These are phyloP conservation scores for Strigamia crassipes DNA, from an alignment of 2,888 invertebrate genomes.

Conservation along the genomic window DNA sequence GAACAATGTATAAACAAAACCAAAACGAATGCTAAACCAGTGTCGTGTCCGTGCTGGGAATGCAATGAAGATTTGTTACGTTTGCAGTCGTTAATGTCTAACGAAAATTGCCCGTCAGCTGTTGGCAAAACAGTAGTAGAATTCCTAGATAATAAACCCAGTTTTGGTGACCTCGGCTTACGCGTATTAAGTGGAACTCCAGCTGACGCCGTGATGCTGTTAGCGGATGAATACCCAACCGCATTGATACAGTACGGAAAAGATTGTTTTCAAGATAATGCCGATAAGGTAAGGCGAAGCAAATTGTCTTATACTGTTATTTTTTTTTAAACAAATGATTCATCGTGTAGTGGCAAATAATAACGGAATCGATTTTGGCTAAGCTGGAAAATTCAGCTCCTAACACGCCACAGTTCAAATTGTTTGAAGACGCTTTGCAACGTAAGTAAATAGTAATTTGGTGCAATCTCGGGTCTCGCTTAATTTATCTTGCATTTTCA, in stretches of 20 bases:
- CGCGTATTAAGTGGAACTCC: slow-evolving; percentile 50
- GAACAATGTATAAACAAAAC: slow-evolving; percentile 49
- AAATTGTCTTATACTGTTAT: too few species aligned
- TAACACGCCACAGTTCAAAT: background rate
- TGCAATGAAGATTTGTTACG: slow-evolving; percentile 53
- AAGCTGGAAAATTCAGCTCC: background rate
- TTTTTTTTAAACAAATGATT: background rate
- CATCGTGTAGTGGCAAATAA: slow-evolving; percentile 39
- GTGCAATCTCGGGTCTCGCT: background rate
- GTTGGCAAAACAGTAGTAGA: slow-evolving; percentile 49
- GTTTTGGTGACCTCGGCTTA: slow-evolving; percentile 49
- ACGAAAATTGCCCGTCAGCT: slow-evolving; percentile 47
- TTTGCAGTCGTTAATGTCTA: slow-evolving; percentile 49
- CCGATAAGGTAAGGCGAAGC: slow-evolving; percentile 47
- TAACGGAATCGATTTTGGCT: background rate
- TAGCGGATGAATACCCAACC: slow-evolving; percentile 49
- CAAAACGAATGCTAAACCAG: background rate
- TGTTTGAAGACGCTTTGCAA: slow-evolving; percentile 43
- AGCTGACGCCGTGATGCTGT: slow-evolving; percentile 48
- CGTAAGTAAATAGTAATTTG: slow-evolving; percentile 20
- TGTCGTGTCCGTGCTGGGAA: slow-evolving; percentile 50
- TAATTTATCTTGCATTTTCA: background rate
- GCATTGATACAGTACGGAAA: slow-evolving; percentile 50
- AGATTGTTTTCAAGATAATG: slow-evolving; percentile 49
- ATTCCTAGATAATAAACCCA: slow-evolving; percentile 47